phyloP scores from a whole-genome alignment of 2,888 invertebrate genomes.

The Imbricaverruca yamaguchii region DNA sequence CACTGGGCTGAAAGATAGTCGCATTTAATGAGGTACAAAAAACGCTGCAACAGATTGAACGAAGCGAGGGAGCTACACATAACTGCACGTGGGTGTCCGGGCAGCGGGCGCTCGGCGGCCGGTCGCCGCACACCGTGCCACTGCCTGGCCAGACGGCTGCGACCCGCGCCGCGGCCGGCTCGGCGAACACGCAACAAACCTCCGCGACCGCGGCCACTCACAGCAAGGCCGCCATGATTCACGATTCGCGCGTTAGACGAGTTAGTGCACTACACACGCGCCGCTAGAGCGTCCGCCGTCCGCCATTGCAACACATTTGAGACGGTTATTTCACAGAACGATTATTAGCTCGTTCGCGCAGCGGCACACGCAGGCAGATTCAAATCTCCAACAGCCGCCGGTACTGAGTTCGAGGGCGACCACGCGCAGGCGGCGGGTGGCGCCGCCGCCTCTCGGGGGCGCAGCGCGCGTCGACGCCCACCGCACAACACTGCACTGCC shows the following conservation, averaged over 20 bases:
- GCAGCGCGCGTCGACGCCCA: no score
- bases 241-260: not conserved
- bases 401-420: no score
- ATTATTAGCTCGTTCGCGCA: not conserved
- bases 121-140: no score
- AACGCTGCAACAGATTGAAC: not conserved
- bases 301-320: not conserved
- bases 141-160: no score
- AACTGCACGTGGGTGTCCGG: not conserved
- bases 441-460: no score
- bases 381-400: no score
- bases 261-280: not conserved
- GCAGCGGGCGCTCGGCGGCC: not conserved
- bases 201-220: no score
- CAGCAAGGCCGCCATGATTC: not conserved
- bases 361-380: no score
- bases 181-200: no score
- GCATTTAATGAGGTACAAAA: constrained; percentile 12
- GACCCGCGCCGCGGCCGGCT: no score
- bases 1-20: not conserved
- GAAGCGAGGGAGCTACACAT: not conserved
- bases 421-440: no score
- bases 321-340: not conserved
- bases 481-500: no score
- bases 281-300: not conserved